These are phyloP conservation scores for Agrilus planipennis DNA, from an alignment of 1,140 invertebrate genomes.

Conservation along the genomic window DNA sequence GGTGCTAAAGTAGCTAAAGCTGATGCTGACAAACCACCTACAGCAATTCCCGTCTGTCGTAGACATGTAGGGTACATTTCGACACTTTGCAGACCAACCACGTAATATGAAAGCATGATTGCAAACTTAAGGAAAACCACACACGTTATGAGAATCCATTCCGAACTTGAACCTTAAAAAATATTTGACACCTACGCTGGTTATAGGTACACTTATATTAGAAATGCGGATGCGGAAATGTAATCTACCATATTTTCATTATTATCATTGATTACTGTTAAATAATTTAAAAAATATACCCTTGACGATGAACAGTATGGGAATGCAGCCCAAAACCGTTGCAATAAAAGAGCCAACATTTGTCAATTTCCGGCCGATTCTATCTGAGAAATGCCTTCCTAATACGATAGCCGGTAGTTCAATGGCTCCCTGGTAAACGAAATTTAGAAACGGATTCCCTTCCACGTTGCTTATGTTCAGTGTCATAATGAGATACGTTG, in stretches of 20 bases:
- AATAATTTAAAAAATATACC: too few relatives aligned
- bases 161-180: conserved; percentile 6
- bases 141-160: conserved; percentile 35
- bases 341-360: conserved; percentile 10
- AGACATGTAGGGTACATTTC: conserved; percentile 59
- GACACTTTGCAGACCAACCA: conserved; percentile 49
- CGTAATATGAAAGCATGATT: conserved; percentile 48
- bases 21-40: conserved; percentile 47
- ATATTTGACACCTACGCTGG: too few relatives aligned
- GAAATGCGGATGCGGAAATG: too few relatives aligned
- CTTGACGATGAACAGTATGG: conserved; percentile 7
- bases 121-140: conserved; percentile 48
- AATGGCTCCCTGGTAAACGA: conserved; percentile 46
- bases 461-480: conserved; percentile 48
- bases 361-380: conserved; percentile 16
- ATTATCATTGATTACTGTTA: not conserved
- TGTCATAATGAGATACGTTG: conserved; percentile 45
- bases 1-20: conserved; percentile 49
- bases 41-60: conserved; percentile 49
- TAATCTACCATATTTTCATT: too few relatives aligned
- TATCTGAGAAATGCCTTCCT: conserved; percentile 28
- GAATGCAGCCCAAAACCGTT: conserved; percentile 1
- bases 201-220: too few relatives aligned
- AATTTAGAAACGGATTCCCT: conserved; percentile 58
- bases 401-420: conserved; percentile 45